Base-by-base conservation (phyloP, 2,888 invertebrate genomes). In the Tetragonula carbonaria region DNA sequence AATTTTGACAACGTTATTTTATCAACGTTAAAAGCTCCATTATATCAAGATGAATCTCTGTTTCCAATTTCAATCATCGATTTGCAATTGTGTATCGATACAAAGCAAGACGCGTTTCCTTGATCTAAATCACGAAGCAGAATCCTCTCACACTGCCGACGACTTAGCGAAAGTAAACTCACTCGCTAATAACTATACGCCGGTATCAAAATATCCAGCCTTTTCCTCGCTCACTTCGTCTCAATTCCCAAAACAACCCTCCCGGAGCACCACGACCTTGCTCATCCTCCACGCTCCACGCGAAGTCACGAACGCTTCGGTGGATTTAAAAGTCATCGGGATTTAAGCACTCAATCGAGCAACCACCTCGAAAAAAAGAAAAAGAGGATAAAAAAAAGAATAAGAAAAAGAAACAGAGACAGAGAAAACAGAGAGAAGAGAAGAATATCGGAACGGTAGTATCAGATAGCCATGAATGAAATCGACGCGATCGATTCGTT, bases 381-480 rank as follows among this genome's bases (percentile, higher is more conserved):
- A 68, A 18, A 18, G 18, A 28, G 68, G 18, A 11, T 8, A 18
- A 38, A 21, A 4, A 18, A 38, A 38, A 38, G 50, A 80, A 6
- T 6, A 38, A 38, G 38, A 6, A 6, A 6, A 6, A 38, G 38
- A 38, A 38, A 6, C 38, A 8, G 38, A 38, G 38, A 8, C 5
- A 38, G 38, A 38, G 0, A 38, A 38, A 38, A 38, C 0, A 38
- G 8, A 80, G 45, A 45, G 38, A 38, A 38, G 38, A 51, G 28
- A 18, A 6, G 21, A 53, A 18, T 4, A 16, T 53, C 51, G 8
- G 66, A 28, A 63, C 63, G 70, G 72, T 23, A 21, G 79, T 84
- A 84, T 84, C 79, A 62, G 74, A 75, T 79, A 78, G 63, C 85
- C 18, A 68, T 80, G 84, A 84, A 85, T 84, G 84, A 85, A 85